Evolutionary conservation across 2,113 vertebrate genomes (phyloP), one percentile per base, ranked within the genome.

Genomic region (Columbina picui): DNA sequence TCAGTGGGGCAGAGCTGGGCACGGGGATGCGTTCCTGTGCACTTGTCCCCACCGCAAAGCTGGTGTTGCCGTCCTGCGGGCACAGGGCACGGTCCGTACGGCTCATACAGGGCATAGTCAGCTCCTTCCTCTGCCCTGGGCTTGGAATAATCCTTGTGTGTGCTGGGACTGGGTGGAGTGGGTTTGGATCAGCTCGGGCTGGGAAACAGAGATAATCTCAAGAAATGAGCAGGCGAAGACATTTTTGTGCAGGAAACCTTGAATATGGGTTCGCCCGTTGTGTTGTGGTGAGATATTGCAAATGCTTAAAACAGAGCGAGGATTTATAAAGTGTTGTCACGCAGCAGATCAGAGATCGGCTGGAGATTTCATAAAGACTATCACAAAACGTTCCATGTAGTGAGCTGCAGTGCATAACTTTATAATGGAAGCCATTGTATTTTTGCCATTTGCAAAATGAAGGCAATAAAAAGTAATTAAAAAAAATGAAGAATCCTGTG

Each of bases 391-490:
- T 34, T 83, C 67, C 34, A 2, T 9, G 41, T 8, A n/a, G 63
- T 63, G 39, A 91, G 64, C 56, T 60, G 3, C 57, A 56, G 13
- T 7, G 49, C 43, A 49, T 30, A 60, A 43, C 73, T 78, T 79
- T 7, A 41, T 43, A 61, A 82, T 38, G 30, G 77, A 55, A 94
- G 53, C 32, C 55, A 34, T 17, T 77, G 50, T 59, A 5, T 41
- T 93, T 85, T 74, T 77, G 49, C 71, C 59, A 26, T 86, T 89
- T 93, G 61, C 84, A 85, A 93, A 94, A 85, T 36, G 50, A 93
- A 82, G 87, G 93, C 65, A 91, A 75, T 91, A 82, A 79, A 91
- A 64, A 8, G 22, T 41, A 84, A 83, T 91, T 91, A 26, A 60
- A 90, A 70, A 39, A 88, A 81, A 63, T 25, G 9, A 85, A 67